A percentile compares a stretch with the other conserved stretches of the same genome.
Evolutionary conservation across 2,888 invertebrate genomes (phyloP).

Genomic region (Phalera bucephala): DNA sequence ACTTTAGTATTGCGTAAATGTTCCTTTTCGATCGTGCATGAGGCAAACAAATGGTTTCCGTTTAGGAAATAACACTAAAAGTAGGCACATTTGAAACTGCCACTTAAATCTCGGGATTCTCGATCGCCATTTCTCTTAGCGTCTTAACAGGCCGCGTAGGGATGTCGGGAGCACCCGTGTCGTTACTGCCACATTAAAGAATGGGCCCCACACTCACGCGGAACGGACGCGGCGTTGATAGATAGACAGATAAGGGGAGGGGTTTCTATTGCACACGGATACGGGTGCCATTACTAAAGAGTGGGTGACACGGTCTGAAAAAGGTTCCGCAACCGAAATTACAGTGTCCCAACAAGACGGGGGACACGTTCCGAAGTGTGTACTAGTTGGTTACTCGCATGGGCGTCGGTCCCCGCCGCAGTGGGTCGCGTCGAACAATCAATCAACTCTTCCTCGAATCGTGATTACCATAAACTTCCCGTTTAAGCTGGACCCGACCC

Average conservation of each 20-base stretch:
- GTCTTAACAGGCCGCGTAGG: conserved; percentile 52
- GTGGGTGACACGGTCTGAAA: conserved; percentile 28
- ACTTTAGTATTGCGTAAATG: conserved; percentile 58
- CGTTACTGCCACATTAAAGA: conserved; percentile 59
- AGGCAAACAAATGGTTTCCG: conserved; percentile 79
- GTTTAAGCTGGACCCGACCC: conserved; percentile 74
- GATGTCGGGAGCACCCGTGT: conserved; percentile 54
- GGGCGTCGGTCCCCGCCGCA: conserved; percentile 41
- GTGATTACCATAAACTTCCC: conserved; percentile 82
- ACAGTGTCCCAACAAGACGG: conserved; percentile 29
- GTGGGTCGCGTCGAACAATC: conserved; percentile 65
- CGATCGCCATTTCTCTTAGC: conserved; percentile 77
- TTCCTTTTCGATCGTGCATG: conserved; percentile 68
- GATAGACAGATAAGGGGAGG: conserved; percentile 28
- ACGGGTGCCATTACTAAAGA: conserved; percentile 31
- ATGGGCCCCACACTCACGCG: conserved; percentile 44
- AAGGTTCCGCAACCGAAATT: conserved; percentile 26
- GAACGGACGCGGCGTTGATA: conserved; percentile 28
- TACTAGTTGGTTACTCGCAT: conserved; percentile 14
- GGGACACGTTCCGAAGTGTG: conserved; percentile 37
- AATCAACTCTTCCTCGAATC: conserved; percentile 72
- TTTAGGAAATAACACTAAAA: conserved; percentile 81
- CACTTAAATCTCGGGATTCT: conserved; percentile 80
- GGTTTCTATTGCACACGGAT: conserved; percentile 30
- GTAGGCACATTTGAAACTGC: conserved; percentile 81